Percentiles rank a stretch among this genome's conserved stretches.
These are phyloP conservation scores for Quadroppia sp. DNA, from an alignment of 2,888 invertebrate species.

Conservation along the genomic window DNA sequence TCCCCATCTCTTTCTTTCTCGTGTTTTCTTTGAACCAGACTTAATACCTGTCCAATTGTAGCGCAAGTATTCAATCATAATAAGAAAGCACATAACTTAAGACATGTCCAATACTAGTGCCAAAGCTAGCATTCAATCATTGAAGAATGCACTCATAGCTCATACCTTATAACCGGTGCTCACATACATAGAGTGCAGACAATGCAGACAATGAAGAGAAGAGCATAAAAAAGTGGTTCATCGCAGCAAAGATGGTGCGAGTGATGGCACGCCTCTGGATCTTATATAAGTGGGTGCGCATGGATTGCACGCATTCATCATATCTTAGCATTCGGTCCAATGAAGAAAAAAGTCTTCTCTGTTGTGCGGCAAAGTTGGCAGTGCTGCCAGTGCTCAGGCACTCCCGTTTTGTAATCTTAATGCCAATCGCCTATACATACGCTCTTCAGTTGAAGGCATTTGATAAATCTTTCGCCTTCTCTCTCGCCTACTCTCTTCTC, in stretches of 20 bases:
- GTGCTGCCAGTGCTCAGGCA: conserved; percentile 15
- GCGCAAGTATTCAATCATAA: conserved; percentile 14
- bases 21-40: conserved; percentile 2
- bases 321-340: conserved; percentile 21
- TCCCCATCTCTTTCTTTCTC: neutral
- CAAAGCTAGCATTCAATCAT: conserved; percentile 19
- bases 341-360: conserved; percentile 23
- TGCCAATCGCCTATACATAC: conserved; percentile 30
- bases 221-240: conserved; percentile 21
- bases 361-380: neutral
- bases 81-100: conserved; percentile 6
- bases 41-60: conserved; percentile 9
- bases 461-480: conserved; percentile 15
- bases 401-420: conserved; percentile 33
- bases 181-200: neutral
- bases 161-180: neutral
- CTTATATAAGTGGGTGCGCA: conserved; percentile 32
- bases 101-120: conserved; percentile 18
- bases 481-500: conserved; percentile 8
- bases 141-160: neutral
- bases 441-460: neutral
- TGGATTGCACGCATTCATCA: conserved; percentile 33
- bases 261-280: conserved; percentile 21
- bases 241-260: conserved; percentile 5
- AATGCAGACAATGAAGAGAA: neutral